Conservation (phyloP, 2,888 invertebrate genomes). For the Boloria selene region DNA sequence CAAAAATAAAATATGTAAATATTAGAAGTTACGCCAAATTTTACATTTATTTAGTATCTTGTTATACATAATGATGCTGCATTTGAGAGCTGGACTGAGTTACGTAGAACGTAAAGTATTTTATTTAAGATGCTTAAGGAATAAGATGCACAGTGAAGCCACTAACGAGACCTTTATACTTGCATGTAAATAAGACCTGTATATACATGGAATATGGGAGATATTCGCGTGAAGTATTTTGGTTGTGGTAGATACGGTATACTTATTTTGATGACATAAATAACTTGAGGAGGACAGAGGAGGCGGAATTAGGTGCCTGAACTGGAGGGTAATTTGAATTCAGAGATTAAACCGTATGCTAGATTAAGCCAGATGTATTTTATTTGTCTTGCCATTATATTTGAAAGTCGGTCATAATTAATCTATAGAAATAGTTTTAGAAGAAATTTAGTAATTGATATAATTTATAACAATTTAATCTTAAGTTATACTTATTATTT, state of each 20-base stretch:
- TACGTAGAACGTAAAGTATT: constrained; percentile 30
- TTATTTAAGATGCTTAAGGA: constrained; percentile 35
- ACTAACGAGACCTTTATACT: constrained; percentile 1
- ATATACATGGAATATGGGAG: constrained; percentile 7
- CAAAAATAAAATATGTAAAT: neutral
- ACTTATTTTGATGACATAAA: constrained; percentile 33
- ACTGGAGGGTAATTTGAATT: constrained; percentile 38
- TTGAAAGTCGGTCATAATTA: neutral
- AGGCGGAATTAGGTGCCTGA: constrained; percentile 36
- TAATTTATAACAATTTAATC: too few relatives aligned
- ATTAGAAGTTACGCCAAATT: constrained; percentile 1
- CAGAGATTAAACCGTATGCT: constrained; percentile 33
- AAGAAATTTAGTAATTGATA: too few relatives aligned
- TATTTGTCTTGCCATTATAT: constrained; percentile 16
- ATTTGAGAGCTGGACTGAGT: constrained; percentile 22
- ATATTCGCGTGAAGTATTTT: constrained; percentile 15
- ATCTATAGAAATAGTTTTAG: neutral
- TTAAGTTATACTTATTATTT: too few relatives aligned
- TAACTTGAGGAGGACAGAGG: constrained; percentile 36
- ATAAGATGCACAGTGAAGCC: constrained; percentile 12
- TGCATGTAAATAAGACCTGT: constrained; percentile 12
- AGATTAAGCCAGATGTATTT: constrained; percentile 28
- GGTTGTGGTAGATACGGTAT: neutral
- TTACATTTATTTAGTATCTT: constrained; percentile 19
- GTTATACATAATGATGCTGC: constrained; percentile 21